phyloP scores from a whole-genome alignment of 2,113 vertebrate species.

The Pardalotus punctatus region DNA sequence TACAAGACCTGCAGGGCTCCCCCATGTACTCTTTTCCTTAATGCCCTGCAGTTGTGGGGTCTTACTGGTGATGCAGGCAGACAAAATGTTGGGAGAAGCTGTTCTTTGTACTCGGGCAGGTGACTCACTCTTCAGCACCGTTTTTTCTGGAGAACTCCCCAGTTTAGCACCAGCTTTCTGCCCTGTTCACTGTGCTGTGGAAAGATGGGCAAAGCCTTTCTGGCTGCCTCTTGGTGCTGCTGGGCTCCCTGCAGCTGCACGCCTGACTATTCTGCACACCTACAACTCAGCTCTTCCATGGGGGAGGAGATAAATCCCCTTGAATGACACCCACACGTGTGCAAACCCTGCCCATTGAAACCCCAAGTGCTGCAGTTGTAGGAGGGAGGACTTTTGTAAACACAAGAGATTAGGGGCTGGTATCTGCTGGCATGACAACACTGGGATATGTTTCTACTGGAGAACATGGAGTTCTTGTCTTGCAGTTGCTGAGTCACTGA shows the following conservation, averaged over 20 bases:
- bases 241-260: not conserved
- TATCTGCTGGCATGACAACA: not conserved
- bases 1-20: not conserved
- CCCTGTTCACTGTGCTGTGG: not conserved
- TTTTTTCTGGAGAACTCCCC: not conserved
- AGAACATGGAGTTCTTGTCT: conserved; percentile 15
- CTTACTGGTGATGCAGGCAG: not conserved
- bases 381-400: not conserved
- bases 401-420: not conserved
- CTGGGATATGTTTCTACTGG: not conserved
- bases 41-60: not conserved
- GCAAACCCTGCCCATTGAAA: not conserved
- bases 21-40: not conserved
- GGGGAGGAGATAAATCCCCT: not conserved
- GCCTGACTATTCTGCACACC: not conserved
- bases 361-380: not conserved
- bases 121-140: not conserved
- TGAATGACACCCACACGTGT: not conserved
- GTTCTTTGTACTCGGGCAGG: not conserved
- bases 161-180: not conserved
- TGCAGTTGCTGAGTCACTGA: not conserved
- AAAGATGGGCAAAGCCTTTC: not conserved
- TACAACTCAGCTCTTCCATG: not conserved
- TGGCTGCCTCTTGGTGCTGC: not conserved
- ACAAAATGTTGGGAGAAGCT: not conserved